Conservation (phyloP, 2,113 vertebrate species). For the Rhodinocichla rosea region DNA sequence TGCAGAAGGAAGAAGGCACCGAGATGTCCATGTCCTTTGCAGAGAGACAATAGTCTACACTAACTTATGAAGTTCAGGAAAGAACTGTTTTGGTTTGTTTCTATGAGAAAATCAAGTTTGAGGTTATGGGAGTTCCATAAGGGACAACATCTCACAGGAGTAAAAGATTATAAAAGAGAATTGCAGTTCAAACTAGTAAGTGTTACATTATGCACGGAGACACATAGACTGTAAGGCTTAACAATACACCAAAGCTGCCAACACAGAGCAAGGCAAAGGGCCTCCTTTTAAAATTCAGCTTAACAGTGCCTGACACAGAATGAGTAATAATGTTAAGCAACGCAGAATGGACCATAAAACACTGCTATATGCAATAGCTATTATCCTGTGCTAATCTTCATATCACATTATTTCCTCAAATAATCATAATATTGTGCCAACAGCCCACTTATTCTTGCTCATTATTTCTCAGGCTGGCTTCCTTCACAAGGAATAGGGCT, state of each 20-base stretch:
- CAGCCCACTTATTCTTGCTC: constrained; percentile 25
- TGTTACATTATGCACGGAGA: constrained; percentile 35
- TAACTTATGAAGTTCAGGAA: constrained; percentile 27
- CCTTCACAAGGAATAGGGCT: constrained; percentile 16
- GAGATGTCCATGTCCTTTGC: background rate
- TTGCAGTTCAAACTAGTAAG: constrained; percentile 59
- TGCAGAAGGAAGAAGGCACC: background rate
- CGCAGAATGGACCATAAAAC: constrained; percentile 54
- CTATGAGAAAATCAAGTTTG: constrained; percentile 44
- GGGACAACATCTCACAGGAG: constrained; percentile 62
- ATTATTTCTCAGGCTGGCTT: constrained; percentile 29
- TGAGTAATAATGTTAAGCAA: constrained; percentile 60
- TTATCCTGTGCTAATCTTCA: constrained; percentile 59
- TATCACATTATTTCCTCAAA: constrained; percentile 59
- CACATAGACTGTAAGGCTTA: constrained; percentile 50
- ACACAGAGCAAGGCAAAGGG: constrained; percentile 14
- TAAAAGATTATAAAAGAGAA: constrained; percentile 65
- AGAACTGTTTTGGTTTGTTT: constrained; percentile 1
- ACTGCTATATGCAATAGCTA: constrained; percentile 50
- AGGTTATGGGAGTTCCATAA: constrained; percentile 65
- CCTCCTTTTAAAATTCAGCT: constrained; percentile 54
- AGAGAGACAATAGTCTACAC: background rate
- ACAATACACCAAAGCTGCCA: constrained; percentile 31
- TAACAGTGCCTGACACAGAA: constrained; percentile 46
- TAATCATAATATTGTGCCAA: constrained; percentile 64